Base-by-base conservation (phyloP, 53 echinoderm and acorn worm genomes). In the Actinopyga echinites region DNA sequence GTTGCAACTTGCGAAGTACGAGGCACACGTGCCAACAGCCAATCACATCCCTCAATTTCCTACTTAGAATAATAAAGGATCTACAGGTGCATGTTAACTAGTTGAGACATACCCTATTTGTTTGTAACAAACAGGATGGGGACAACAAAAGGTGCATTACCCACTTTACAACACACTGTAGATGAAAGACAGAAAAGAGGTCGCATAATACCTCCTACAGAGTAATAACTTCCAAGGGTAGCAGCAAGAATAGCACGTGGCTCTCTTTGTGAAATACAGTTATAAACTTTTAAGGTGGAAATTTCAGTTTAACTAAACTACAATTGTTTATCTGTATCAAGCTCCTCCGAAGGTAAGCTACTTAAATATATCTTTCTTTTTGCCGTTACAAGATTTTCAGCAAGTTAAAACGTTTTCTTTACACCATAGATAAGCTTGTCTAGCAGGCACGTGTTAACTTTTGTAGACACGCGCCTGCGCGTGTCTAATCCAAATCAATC, bases 381-480 rank as follows among this genome's bases (percentile, higher is more conserved):
- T 17, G n/a, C 49, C 49, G 49, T 49, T 49, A 15, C 15, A 49
- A 49, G 49, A 49, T 49, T 15, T 49, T 49, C 49, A 6, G 49
- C 49, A 49, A n/a, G n/a, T 0, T 49, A 15, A 15, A 49, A 49
- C 49, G 49, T 0, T 49, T 44, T 49, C 49, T 49, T 49, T 15
- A 49, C 49, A 6, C 17, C 17, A 49, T 0, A 49, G 49, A 49
- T 49, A 49, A 49, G 13, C 49, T 49, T 49, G 49, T 49, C 49
- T 49, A 15, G 26, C 25, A 71, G 42, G 42, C 30, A 62, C 44
- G 71, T 71, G 71, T 22, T 25, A 44, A 24, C 8, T 71, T 71
- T 44, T 71, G n/a, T 42, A 71, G 71, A 25, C 71, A 71, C 71
- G 71, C 71, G 71, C 71, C 40, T 71, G 71, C 71, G 71, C 71